Conservation (phyloP, 2,113 vertebrate species). For the Tetrao urogallus region DNA sequence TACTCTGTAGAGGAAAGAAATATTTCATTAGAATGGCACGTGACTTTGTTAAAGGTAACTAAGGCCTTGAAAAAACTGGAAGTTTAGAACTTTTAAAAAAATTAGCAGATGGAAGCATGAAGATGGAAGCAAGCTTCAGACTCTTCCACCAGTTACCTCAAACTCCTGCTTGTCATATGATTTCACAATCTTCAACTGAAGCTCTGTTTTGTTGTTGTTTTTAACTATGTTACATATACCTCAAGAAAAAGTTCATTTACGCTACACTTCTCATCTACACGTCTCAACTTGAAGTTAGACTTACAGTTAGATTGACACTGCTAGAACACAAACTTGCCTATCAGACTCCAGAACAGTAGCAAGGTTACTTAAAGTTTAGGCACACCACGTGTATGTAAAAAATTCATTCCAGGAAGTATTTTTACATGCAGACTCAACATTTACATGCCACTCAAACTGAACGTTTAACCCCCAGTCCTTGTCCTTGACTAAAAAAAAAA, state of each 20-base stretch:
- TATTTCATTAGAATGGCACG: background rate
- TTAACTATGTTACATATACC: background rate
- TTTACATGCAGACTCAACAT: background rate
- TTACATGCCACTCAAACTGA: background rate
- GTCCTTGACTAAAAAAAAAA: background rate
- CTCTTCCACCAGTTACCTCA: background rate
- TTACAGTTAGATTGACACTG: background rate
- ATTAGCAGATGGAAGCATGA: background rate
- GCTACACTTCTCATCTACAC: background rate
- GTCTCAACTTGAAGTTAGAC: background rate
- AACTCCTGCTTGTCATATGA: background rate
- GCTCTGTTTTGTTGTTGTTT: background rate
- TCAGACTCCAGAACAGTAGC: background rate
- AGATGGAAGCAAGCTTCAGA: background rate
- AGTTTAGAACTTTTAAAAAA: background rate
- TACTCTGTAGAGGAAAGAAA: slow-evolving; percentile 80
- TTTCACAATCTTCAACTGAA: background rate
- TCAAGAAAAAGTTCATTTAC: background rate
- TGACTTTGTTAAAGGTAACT: background rate
- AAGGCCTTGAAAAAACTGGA: background rate
- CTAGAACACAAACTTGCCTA: background rate
- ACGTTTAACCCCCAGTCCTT: background rate
- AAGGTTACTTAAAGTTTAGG: background rate
- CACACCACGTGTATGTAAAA: rapidly evolving
- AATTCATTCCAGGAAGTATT: background rate